A percentile compares a stretch with the other conserved stretches of the same genome.
Evolutionary conservation across 2,113 vertebrate species (phyloP).

Genomic region (Anser cygnoides): DNA sequence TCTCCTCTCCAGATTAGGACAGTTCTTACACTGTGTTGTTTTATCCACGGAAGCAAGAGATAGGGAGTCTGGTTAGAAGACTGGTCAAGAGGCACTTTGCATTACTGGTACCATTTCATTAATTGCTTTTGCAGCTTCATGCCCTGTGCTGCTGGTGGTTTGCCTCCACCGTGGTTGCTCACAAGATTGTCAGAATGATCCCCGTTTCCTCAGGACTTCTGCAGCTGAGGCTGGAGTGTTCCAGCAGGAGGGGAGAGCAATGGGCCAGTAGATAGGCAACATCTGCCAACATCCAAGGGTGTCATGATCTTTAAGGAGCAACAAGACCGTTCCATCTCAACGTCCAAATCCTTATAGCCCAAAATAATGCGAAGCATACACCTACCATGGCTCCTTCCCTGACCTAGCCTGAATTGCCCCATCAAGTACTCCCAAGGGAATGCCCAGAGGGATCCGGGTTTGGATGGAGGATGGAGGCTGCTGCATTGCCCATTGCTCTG

Average conservation of each 20-base stretch:
- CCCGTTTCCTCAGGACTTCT: background rate
- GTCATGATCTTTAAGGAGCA: background rate
- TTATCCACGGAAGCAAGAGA: background rate
- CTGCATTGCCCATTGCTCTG: background rate
- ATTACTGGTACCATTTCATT: background rate
- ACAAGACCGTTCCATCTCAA: background rate
- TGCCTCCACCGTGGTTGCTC: background rate
- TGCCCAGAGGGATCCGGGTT: background rate
- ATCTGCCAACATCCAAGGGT: background rate
- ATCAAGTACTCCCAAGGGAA: background rate
- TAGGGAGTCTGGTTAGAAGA: background rate
- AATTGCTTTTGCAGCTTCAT: background rate
- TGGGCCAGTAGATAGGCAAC: background rate
- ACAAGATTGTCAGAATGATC: background rate
- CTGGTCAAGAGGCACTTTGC: background rate
- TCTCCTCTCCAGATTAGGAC: background rate
- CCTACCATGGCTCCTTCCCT: background rate
- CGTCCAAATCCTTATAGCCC: background rate
- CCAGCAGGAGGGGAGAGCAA: background rate
- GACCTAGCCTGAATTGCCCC: background rate
- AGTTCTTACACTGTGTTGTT: background rate
- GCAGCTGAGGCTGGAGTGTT: background rate
- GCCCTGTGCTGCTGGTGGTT: background rate
- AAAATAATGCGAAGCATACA: background rate
- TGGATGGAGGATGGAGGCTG: background rate